phyloP scores from a whole-genome alignment of 2,113 vertebrate species.

The Trichomycterus rosablanca region DNA sequence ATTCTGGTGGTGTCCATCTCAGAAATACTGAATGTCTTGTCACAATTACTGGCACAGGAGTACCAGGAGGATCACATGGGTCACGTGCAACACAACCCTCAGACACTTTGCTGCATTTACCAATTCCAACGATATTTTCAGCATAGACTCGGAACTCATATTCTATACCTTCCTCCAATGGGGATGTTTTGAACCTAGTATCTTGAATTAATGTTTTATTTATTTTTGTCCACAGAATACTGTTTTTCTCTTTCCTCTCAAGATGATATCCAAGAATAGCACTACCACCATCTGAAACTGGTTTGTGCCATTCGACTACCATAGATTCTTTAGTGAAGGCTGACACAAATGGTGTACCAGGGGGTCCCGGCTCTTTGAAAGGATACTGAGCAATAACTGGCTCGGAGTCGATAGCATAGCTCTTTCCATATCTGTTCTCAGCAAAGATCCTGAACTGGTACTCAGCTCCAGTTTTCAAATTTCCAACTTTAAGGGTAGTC shows the following conservation, averaged over 20 bases:
- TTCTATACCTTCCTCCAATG: constrained; percentile 94
- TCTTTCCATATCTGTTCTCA: constrained; percentile 94
- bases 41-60: constrained; percentile 85
- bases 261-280: constrained; percentile 90
- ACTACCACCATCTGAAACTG: constrained; percentile 92
- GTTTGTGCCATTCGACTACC: constrained; percentile 92
- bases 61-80: constrained; percentile 91
- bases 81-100: constrained; percentile 90
- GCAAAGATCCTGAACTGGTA: constrained; percentile 96
- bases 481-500: constrained; percentile 86
- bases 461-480: constrained; percentile 92
- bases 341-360: constrained; percentile 90
- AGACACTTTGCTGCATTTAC: constrained; percentile 90
- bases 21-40: constrained; percentile 87
- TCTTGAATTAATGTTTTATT: constrained; percentile 93
- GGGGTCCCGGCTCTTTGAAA: constrained; percentile 92
- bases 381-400: constrained; percentile 90
- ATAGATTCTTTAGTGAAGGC: constrained; percentile 86
- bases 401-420: constrained; percentile 87
- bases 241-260: constrained; percentile 95
- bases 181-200: constrained; percentile 83
- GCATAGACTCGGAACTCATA: constrained; percentile 94
- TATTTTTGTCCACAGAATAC: constrained; percentile 94
- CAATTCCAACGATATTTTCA: constrained; percentile 95
- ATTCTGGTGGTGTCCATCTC: constrained; percentile 85